Percentiles rank a stretch among this genome's conserved stretches.
Evolutionary conservation across 2,797 vertebrate genomes (phyloP).

Genomic region (Mormyrus proboscirostris): DNA sequence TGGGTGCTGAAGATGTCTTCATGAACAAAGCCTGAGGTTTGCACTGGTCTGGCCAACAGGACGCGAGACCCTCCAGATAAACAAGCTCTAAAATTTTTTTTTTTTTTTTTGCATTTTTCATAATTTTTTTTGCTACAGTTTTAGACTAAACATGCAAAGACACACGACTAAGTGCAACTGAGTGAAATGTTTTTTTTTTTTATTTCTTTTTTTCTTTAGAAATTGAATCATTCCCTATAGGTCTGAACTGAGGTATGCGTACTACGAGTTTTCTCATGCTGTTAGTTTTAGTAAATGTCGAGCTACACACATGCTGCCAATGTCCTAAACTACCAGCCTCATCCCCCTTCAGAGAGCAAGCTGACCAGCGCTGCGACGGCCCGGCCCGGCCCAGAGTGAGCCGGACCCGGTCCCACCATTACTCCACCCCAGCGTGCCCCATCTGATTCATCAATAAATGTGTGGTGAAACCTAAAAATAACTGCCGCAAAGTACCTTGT

Average conservation of each 20-base stretch:
- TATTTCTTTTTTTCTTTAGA: conserved; percentile 27
- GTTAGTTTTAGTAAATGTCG: conserved; percentile 91
- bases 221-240: conserved; percentile 88
- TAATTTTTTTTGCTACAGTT: conserved; percentile 74
- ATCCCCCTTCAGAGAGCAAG: conserved; percentile 72
- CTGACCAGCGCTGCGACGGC: conserved; percentile 69
- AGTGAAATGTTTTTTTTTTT: conserved; percentile 74
- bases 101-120: conserved; percentile 42
- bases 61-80: conserved; percentile 71
- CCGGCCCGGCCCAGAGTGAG: conserved; percentile 54
- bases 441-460: conserved; percentile 52
- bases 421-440: conserved; percentile 68
- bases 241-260: conserved; percentile 91
- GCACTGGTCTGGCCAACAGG: conserved; percentile 74
- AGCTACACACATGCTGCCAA: conserved; percentile 95
- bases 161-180: conserved; percentile 89
- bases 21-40: conserved; percentile 83
- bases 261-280: conserved; percentile 92
- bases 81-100: conserved; percentile 69
- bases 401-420: conserved; percentile 67
- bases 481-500: conserved; percentile 76
- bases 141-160: conserved; percentile 95
- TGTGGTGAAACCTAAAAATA: conserved; percentile 59
- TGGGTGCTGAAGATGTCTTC: conserved; percentile 63
- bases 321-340: conserved; percentile 83